Evolutionary conservation across 2,797 vertebrate genomes (phyloP).

Genomic region (Chaenodraco wilsoni): DNA sequence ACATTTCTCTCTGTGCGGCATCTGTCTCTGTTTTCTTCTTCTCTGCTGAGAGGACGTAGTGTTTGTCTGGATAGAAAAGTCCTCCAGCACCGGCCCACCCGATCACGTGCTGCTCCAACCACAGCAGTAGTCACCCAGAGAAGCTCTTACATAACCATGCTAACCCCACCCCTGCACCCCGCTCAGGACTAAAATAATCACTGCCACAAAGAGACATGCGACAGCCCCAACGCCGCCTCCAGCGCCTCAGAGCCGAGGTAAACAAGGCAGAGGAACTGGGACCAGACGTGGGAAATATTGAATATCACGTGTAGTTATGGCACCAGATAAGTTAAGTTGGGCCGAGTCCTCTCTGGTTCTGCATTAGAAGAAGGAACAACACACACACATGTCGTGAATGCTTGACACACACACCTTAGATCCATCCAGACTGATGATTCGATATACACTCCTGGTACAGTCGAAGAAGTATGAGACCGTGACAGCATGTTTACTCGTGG

Average conservation of each 20-base stretch:
- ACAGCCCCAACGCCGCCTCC: constrained; percentile 29
- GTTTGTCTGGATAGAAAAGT: constrained; percentile 43
- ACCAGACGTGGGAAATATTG: neutral
- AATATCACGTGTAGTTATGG: neutral
- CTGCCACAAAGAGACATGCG: constrained; percentile 46
- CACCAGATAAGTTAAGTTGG: neutral
- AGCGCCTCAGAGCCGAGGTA: neutral
- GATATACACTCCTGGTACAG: constrained; percentile 95
- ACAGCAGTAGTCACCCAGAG: constrained; percentile 46
- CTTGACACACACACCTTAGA: constrained; percentile 87
- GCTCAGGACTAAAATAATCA: constrained; percentile 66
- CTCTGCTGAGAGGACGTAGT: constrained; percentile 20
- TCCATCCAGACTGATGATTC: constrained; percentile 98
- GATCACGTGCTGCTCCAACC: constrained; percentile 46
- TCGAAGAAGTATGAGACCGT: constrained; percentile 98
- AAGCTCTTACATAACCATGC: constrained; percentile 67
- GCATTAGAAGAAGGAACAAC: no score
- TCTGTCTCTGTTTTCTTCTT: constrained; percentile 16
- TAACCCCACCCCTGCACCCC: constrained; percentile 67
- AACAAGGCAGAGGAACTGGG: neutral
- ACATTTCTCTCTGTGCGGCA: neutral
- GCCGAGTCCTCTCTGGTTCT: neutral
- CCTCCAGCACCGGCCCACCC: constrained; percentile 43
- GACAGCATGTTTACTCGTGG: constrained; percentile 96
- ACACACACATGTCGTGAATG: neutral